Conservation (phyloP, 2,113 vertebrate genomes). For the Anguilla japonica region DNA sequence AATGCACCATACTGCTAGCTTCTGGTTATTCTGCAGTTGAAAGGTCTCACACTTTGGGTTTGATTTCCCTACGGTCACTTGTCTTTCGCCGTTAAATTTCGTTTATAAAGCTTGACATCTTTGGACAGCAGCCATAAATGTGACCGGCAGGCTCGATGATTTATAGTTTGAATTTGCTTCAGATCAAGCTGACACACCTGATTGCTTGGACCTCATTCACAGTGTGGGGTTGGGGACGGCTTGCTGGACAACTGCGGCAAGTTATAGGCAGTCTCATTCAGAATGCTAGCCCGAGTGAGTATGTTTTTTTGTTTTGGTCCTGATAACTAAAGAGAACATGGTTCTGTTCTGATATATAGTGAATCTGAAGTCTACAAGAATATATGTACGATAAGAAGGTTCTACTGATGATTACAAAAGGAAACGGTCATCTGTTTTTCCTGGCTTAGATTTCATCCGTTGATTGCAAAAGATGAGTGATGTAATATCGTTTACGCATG, state of each 20-base stretch:
- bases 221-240: not conserved
- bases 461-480: not conserved
- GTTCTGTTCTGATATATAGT: not conserved
- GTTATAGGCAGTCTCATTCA: not conserved
- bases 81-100: not conserved
- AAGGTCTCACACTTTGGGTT: not conserved
- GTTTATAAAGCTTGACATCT: constrained; percentile 6
- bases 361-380: not conserved
- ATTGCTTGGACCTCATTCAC: not conserved
- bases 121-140: constrained; percentile 12
- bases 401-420: not conserved
- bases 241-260: not conserved
- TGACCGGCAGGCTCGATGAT: not conserved
- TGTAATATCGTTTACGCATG: too few species aligned
- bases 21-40: not conserved
- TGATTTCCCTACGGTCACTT: not conserved
- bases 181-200: constrained; percentile 10
- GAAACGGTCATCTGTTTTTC: not conserved
- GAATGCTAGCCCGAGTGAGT: not conserved
- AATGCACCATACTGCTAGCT: not conserved
- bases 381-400: not conserved
- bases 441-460: not conserved
- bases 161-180: constrained; percentile 14
- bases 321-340: not conserved
- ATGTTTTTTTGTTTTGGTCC: not conserved